phyloP scores from a whole-genome alignment of 2,113 vertebrate species.

The Lophochroa leadbeateri region DNA sequence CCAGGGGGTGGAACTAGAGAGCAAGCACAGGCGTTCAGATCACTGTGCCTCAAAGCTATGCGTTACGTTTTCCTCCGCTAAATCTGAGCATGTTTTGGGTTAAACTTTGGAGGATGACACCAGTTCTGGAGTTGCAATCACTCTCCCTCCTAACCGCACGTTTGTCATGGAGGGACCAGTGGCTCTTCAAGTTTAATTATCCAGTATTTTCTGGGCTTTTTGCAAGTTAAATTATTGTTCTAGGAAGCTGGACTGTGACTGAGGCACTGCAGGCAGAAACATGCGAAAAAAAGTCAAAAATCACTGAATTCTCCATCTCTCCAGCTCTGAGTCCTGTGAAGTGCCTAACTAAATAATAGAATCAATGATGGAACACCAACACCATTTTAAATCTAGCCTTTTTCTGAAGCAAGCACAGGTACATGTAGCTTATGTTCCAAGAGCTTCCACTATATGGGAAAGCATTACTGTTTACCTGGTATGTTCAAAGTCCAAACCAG shows the following conservation, averaged over 20 bases:
- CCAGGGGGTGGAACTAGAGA: background rate
- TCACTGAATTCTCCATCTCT: background rate
- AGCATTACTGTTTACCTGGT: background rate
- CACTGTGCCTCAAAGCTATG: rapidly evolving
- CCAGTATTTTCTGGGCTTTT: background rate
- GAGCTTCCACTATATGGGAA: background rate
- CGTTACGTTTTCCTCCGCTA: background rate
- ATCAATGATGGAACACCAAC: background rate
- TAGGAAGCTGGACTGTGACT: background rate
- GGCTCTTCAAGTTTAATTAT: background rate
- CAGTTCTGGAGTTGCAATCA: background rate
- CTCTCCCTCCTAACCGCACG: background rate
- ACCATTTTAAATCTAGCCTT: background rate
- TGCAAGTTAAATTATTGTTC: background rate
- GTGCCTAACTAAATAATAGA: background rate
- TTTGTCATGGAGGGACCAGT: background rate
- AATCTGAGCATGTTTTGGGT: background rate
- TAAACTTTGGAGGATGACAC: background rate
- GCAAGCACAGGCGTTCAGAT: background rate
- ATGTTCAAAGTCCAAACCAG: background rate
- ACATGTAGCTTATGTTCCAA: background rate
- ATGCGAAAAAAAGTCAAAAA: background rate
- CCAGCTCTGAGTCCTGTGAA: background rate
- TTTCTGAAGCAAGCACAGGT: background rate
- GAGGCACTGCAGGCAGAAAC: background rate